phyloP scores from a whole-genome alignment of 2,797 vertebrate genomes.

The Coreius guichenoti region DNA sequence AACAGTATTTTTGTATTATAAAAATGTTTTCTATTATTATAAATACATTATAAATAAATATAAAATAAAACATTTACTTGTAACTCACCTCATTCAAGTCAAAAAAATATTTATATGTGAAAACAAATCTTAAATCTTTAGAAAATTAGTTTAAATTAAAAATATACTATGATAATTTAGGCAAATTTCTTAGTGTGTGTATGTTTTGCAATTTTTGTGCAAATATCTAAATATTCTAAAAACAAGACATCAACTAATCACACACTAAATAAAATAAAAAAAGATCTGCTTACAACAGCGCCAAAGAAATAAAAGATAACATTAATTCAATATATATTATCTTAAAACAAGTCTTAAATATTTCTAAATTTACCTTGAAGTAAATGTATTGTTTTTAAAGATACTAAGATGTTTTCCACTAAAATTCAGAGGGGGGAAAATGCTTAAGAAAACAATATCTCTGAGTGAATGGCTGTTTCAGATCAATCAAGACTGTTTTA shows the following conservation, averaged over 20 bases:
- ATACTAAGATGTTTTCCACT: neutral
- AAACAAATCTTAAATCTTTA: neutral
- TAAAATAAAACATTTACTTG: neutral
- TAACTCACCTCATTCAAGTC: no score
- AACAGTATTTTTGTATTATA: neutral
- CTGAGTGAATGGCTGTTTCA: neutral
- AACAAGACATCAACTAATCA: neutral
- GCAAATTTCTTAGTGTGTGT: neutral
- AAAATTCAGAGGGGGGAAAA: neutral
- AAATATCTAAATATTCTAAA: neutral
- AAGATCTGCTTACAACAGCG: neutral
- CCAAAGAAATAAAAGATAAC: neutral
- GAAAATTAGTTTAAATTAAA: neutral
- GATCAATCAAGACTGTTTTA: neutral
- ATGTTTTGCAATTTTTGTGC: neutral
- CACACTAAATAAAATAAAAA: neutral
- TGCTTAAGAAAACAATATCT: neutral
- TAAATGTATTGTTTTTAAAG: neutral
- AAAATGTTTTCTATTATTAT: neutral
- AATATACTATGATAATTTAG: neutral
- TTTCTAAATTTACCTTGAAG: neutral
- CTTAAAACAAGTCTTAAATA: neutral
- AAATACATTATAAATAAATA: neutral
- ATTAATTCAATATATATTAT: neutral
- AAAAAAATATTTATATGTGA: neutral